Evolutionary conservation across 2,888 invertebrate species (phyloP).

Genomic region (Lasioglossum villosulum): DNA sequence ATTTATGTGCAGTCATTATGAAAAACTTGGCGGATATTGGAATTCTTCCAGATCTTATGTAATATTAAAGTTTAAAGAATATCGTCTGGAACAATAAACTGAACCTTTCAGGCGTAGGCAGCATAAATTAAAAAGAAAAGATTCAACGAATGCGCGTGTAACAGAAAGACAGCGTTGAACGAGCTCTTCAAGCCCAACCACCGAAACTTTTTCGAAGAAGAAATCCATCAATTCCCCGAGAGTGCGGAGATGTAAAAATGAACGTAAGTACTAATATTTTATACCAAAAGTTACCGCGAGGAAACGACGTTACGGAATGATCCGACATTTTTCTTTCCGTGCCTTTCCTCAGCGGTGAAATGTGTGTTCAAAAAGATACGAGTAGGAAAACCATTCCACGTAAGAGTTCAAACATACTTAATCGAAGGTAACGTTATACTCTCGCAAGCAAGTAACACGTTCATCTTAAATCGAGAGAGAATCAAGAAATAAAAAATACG

Average conservation of each 20-base stretch:
- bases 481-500: background rate
- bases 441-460: background rate
- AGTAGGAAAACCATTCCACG: background rate
- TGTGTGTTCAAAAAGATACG: background rate
- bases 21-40: constrained; percentile 3
- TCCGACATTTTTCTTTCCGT: background rate
- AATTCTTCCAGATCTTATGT: constrained; percentile 3
- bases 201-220: background rate
- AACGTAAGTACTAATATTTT: background rate
- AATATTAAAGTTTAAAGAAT: background rate
- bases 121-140: background rate
- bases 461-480: background rate
- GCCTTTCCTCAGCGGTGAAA: background rate
- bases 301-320: background rate
- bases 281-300: background rate
- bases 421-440: background rate
- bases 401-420: background rate
- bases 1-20: constrained; percentile 6
- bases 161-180: background rate
- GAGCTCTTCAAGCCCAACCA: background rate
- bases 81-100: background rate
- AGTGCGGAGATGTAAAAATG: background rate
- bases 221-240: background rate
- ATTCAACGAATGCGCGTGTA: background rate
- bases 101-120: background rate